These are phyloP conservation scores for Helicoverpa armigera DNA, from an alignment of 1,140 invertebrate genomes.

Conservation along the genomic window DNA sequence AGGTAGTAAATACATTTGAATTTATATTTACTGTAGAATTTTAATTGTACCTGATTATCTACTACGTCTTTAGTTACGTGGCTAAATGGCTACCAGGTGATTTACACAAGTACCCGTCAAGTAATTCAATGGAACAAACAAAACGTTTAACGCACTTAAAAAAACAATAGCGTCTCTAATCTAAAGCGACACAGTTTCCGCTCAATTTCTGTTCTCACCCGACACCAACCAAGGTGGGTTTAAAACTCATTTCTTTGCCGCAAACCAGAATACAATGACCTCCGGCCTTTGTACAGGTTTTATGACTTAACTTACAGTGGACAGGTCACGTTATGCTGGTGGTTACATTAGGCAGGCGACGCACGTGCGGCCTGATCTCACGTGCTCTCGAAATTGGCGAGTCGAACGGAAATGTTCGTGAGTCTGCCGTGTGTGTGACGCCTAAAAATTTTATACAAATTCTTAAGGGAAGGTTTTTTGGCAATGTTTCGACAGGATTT, in stretches of 20 bases:
- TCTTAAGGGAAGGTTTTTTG: constrained; percentile 6
- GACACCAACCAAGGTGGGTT: constrained; percentile 48
- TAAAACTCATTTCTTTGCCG: constrained; percentile 55
- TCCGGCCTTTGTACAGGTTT: neutral
- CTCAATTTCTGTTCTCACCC: constrained; percentile 55
- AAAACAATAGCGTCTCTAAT: constrained; percentile 55
- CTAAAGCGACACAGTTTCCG: constrained; percentile 51
- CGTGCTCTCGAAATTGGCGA: constrained; percentile 48
- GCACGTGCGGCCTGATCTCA: constrained; percentile 52
- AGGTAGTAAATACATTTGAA: too few species aligned
- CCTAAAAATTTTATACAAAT: constrained; percentile 48
- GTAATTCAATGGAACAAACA: constrained; percentile 6
- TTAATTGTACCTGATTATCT: too few species aligned
- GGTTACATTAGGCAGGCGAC: constrained; percentile 32
- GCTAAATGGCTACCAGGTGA: too few species aligned
- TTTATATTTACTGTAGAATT: too few species aligned
- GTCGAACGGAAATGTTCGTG: constrained; percentile 47
- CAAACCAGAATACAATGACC: constrained; percentile 19
- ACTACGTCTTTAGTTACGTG: too few species aligned
- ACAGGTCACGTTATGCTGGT: constrained; percentile 31
- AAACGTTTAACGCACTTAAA: constrained; percentile 53
- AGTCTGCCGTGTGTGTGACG: constrained; percentile 39
- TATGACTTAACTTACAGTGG: neutral
- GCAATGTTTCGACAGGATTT: neutral
- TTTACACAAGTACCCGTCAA: too few species aligned